Percentiles rank a stretch among this genome's conserved stretches.
phyloP scores from a whole-genome alignment of 1,140 invertebrate species.

The Drosophila teissieri region DNA sequence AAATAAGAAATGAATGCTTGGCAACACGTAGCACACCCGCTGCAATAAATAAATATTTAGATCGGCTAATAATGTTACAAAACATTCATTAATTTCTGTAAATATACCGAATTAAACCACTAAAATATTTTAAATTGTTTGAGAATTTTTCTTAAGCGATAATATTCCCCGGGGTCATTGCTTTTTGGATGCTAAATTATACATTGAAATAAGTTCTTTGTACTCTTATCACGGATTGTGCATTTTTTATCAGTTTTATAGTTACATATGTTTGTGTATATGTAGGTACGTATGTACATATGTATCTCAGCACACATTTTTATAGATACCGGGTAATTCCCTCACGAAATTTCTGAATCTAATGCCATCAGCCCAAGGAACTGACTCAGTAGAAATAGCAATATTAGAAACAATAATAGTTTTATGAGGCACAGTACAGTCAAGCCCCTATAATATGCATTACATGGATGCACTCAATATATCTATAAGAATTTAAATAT shows the following conservation, averaged over 20 bases:
- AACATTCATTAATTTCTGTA: slow-evolving; percentile 7
- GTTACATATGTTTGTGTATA: too few relatives aligned
- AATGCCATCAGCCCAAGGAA: too few relatives aligned
- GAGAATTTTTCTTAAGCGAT: neutral
- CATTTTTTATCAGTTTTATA: slow-evolving; percentile 6
- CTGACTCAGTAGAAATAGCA: too few relatives aligned
- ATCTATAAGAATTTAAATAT: too few relatives aligned
- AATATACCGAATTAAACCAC: neutral
- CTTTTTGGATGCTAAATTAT: too few relatives aligned
- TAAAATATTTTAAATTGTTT: neutral
- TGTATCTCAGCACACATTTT: neutral
- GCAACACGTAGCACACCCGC: slow-evolving; percentile 33
- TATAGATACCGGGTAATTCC: neutral
- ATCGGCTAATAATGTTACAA: slow-evolving; percentile 53
- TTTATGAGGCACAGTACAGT: neutral
- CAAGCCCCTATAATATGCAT: neutral
- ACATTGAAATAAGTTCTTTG: neutral
- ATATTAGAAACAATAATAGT: too few relatives aligned
- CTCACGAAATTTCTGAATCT: neutral
- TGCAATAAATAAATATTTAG: slow-evolving; percentile 69
- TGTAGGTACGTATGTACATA: neutral
- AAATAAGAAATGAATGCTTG: slow-evolving; percentile 47
- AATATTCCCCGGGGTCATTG: too few relatives aligned
- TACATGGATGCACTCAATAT: too few relatives aligned
- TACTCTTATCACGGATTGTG: neutral